A percentile compares a stretch with the other conserved stretches of the same genome.
phyloP scores from a whole-genome alignment of 2,113 vertebrate species.

The Tetraodon nigroviridis region DNA sequence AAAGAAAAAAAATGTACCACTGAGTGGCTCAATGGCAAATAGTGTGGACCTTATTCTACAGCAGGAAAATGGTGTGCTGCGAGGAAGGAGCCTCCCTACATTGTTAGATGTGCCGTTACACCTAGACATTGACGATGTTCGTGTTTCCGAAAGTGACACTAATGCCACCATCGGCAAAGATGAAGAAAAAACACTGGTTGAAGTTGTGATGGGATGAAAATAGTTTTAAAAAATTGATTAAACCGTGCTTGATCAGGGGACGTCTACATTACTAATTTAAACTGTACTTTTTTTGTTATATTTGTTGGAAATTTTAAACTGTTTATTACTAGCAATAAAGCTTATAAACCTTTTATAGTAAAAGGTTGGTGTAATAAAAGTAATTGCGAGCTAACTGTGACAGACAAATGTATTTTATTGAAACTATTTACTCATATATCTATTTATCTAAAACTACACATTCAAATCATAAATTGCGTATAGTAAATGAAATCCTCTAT shows the following conservation, averaged over 20 bases:
- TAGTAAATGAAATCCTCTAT: too few species aligned
- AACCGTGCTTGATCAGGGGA: neutral
- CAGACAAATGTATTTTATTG: too few species aligned
- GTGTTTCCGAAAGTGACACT: neutral
- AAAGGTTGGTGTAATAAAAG: too few species aligned
- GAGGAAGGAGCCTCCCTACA: constrained; percentile 41
- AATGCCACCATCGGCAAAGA: neutral
- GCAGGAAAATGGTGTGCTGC: constrained; percentile 32
- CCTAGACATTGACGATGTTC: constrained; percentile 3
- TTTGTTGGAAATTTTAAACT: neutral
- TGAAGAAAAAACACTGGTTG: constrained; percentile 15
- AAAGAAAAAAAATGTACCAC: constrained; percentile 23
- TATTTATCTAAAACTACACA: too few species aligned
- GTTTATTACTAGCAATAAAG: neutral
- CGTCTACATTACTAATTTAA: neutral
- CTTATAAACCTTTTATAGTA: neutral
- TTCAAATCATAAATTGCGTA: too few species aligned
- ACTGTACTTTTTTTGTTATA: neutral
- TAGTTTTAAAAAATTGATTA: neutral
- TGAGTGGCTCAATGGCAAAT: constrained; percentile 20
- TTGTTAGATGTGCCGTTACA: constrained; percentile 22
- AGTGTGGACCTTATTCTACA: constrained; percentile 16
- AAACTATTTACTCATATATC: too few species aligned
- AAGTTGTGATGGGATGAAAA: constrained; percentile 15
- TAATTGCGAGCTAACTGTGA: too few species aligned